phyloP scores from a whole-genome alignment of 2,797 vertebrate genomes.

The Perodicticus potto region DNA sequence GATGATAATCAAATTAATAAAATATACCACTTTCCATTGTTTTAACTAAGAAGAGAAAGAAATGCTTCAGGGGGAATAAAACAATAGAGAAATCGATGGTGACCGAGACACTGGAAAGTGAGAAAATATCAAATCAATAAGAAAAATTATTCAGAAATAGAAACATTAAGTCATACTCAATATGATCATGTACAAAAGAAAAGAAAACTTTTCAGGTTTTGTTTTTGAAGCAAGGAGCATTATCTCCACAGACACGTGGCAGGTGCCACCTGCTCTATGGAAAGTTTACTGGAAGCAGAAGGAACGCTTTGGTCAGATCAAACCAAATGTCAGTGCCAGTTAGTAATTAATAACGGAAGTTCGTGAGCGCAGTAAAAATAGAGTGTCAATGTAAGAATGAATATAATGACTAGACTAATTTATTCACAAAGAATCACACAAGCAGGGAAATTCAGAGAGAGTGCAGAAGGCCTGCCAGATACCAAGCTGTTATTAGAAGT shows the following conservation, averaged over 20 bases:
- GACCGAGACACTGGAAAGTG: not conserved
- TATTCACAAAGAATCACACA: not conserved
- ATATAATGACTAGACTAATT: constrained; percentile 20
- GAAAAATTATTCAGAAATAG: not conserved
- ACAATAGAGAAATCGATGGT: not conserved
- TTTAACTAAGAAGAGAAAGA: not conserved
- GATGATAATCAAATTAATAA: not conserved
- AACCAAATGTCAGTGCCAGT: not conserved
- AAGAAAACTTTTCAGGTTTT: not conserved
- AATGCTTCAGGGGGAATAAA: not conserved
- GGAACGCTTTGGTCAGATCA: not conserved
- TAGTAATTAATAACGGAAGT: not conserved
- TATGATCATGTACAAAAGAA: not conserved
- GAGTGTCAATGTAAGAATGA: not conserved
- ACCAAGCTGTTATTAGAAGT: constrained; percentile 60
- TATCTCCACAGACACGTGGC: not conserved
- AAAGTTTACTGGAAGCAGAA: not conserved
- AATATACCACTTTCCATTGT: not conserved
- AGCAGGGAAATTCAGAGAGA: constrained; percentile 22
- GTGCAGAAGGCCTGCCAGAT: constrained; percentile 17
- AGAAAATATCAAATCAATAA: not conserved
- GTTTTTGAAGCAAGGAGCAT: not conserved
- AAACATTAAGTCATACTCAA: not conserved
- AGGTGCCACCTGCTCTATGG: not conserved
- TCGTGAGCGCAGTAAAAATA: not conserved